A percentile compares a stretch with the other conserved stretches of the same genome.
Conservation (phyloP, 23 tunicate species). For the Halocynthia aurantium region DNA sequence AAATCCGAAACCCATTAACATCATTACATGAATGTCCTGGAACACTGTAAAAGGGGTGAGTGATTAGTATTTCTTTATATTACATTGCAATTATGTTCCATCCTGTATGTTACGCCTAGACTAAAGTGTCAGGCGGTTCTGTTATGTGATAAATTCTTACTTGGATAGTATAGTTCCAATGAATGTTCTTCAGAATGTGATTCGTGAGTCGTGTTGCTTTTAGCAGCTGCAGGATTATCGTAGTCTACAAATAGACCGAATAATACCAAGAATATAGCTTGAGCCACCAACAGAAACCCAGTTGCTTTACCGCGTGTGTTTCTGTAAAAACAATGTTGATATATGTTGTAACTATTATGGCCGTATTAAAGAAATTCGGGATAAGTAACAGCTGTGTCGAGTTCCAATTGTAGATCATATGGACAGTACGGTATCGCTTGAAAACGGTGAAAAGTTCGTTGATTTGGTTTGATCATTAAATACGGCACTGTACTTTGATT, state of each 20-base stretch:
- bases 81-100: background rate
- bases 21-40: conserved; percentile 82
- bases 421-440: too few relatives aligned
- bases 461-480: too few relatives aligned
- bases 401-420: too few relatives aligned
- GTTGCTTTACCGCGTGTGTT: conserved; percentile 77
- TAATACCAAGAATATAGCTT: conserved; percentile 69
- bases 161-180: too few relatives aligned
- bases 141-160: background rate
- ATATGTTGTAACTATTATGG: too few relatives aligned
- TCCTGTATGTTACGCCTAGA: background rate
- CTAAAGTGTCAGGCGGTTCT: too few relatives aligned
- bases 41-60: conserved; percentile 28
- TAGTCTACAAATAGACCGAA: conserved; percentile 93
- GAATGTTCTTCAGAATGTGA: too few relatives aligned
- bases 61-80: background rate
- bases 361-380: too few relatives aligned
- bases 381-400: too few relatives aligned
- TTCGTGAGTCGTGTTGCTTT: conserved; percentile 1
- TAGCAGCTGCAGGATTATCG: conserved; percentile 30
- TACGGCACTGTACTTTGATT: too few relatives aligned
- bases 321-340: conserved; percentile 17
- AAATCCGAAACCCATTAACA: conserved; percentile 79
- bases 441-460: too few relatives aligned
- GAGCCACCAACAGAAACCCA: conserved; percentile 54